Conservation (phyloP, 2,797 vertebrate species). For the Chromobotia macracanthus region DNA sequence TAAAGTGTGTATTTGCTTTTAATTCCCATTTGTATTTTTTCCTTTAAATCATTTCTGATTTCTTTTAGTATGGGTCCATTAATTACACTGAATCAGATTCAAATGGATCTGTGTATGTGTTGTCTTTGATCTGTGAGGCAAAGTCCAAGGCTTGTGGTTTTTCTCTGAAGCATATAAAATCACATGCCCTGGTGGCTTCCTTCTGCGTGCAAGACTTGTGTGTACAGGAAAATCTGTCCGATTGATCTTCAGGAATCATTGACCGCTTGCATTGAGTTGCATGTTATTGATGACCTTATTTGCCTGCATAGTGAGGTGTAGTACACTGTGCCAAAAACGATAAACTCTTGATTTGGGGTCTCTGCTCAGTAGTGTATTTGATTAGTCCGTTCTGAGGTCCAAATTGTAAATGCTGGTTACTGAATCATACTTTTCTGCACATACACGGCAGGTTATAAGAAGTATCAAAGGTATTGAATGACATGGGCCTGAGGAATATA, state of each 20-base stretch:
- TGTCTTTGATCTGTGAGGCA: constrained; percentile 33
- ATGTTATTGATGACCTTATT: constrained; percentile 41
- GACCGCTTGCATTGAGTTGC: constrained; percentile 37
- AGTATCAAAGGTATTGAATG: too few species aligned
- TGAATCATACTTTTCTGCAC: too few species aligned
- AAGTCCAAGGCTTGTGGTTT: constrained; percentile 54
- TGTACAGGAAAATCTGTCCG: constrained; percentile 31
- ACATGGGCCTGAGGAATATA: too few species aligned
- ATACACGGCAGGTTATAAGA: too few species aligned
- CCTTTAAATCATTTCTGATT: neutral
- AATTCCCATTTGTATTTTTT: neutral
- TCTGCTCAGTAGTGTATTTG: too few species aligned
- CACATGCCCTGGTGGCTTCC: constrained; percentile 52
- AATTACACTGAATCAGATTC: neutral
- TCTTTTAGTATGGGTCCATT: neutral
- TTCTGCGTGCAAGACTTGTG: constrained; percentile 48
- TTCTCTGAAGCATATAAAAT: constrained; percentile 41
- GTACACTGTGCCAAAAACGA: constrained; percentile 3
- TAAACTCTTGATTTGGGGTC: neutral
- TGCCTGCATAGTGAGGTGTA: neutral
- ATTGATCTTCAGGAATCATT: constrained; percentile 39
- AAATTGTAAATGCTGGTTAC: too few species aligned
- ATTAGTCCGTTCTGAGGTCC: too few species aligned
- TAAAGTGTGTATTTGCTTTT: neutral
- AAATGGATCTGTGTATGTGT: neutral